A percentile compares a stretch with the other conserved stretches of the same genome.
Evolutionary conservation across 2,797 vertebrate genomes (phyloP).

Genomic region (Dipus sagitta): DNA sequence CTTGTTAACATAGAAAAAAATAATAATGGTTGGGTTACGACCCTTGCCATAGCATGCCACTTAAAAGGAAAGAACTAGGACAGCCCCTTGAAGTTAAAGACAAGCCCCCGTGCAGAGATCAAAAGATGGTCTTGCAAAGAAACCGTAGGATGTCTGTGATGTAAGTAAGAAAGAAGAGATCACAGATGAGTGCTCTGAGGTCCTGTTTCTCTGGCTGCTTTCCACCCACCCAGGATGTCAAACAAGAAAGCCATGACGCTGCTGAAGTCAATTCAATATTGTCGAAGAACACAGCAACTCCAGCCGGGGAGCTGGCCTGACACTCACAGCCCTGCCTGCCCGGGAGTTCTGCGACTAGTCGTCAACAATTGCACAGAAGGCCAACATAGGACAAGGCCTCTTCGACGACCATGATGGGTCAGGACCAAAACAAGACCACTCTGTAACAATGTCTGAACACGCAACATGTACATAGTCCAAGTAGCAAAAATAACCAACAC

Average conservation of each 20-base stretch:
- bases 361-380: neutral
- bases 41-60: conserved; percentile 2
- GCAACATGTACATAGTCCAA: neutral
- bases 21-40: conserved; percentile 23
- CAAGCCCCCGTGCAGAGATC: conserved; percentile 23
- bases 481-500: neutral
- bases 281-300: conserved; percentile 1
- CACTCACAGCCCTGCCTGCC: neutral
- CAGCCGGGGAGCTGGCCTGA: neutral
- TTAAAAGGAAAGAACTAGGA: conserved; percentile 54
- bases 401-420: neutral
- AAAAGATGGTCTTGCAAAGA: conserved; percentile 66
- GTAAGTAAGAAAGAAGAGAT: conserved; percentile 53
- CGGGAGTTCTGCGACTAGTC: neutral
- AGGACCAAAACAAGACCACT: neutral
- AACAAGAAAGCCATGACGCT: neutral
- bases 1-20: neutral
- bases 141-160: conserved; percentile 25
- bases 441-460: neutral
- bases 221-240: neutral
- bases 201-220: neutral
- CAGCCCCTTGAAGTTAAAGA: conserved; percentile 19
- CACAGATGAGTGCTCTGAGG: conserved; percentile 15
- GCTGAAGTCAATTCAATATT: conserved; percentile 17
- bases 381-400: neutral